Conservation (phyloP, 1,140 invertebrate genomes). For the Amphibalanus amphitrite region DNA sequence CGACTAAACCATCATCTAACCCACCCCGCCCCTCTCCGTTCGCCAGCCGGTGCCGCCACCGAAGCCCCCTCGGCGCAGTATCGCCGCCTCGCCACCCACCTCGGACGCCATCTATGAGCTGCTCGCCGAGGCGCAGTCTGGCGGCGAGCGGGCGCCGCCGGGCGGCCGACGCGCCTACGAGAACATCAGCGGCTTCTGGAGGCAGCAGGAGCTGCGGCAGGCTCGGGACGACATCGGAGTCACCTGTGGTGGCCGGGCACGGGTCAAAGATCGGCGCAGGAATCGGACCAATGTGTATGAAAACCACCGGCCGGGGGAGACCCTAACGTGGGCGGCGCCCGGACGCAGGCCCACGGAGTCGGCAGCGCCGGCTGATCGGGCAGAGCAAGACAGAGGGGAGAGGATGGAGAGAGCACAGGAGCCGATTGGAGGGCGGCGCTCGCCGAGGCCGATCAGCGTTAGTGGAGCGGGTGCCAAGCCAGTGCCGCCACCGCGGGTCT, state of each 20-base stretch:
- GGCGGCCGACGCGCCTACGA: neutral
- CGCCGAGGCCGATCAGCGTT: neutral
- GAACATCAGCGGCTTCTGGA: neutral
- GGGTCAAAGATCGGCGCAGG: neutral
- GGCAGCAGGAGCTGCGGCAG: neutral
- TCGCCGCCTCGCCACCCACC: neutral
- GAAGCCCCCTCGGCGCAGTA: neutral
- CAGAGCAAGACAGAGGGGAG: neutral
- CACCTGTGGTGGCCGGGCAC: neutral
- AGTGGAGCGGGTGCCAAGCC: neutral
- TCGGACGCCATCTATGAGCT: neutral
- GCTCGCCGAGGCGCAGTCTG: neutral
- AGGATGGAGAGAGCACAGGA: neutral
- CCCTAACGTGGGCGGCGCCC: too few relatives aligned
- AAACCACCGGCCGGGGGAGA: neutral
- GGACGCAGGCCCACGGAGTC: too few relatives aligned
- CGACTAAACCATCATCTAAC: too few relatives aligned
- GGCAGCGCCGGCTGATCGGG: too few relatives aligned
- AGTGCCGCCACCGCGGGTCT: neutral
- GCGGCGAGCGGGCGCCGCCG: neutral
- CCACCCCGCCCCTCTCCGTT: too few relatives aligned
- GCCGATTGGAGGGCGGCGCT: neutral
- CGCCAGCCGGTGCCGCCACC: neutral
- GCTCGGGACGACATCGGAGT: neutral
- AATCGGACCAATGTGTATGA: neutral